Conservation (phyloP, 2,888 invertebrate species). For the Stenichneumon culpator region DNA sequence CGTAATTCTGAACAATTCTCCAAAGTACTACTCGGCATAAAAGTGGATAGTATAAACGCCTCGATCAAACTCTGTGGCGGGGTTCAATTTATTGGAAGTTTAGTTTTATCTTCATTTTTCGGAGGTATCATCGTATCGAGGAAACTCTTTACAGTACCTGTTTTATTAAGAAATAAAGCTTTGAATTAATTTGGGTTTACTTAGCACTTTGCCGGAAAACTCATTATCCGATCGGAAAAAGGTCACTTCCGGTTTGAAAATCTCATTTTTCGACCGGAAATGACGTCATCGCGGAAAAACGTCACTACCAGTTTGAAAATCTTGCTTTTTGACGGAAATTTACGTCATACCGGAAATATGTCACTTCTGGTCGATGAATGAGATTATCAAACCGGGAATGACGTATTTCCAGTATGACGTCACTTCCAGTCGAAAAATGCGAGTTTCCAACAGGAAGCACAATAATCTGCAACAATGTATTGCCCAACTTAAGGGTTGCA, state of each 20-base stretch:
- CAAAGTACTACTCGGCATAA: conserved; percentile 19
- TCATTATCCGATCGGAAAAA: too few relatives aligned
- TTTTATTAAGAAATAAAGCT: neutral
- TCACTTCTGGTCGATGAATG: too few relatives aligned
- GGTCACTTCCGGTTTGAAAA: neutral
- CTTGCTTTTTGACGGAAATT: neutral
- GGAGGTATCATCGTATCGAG: neutral
- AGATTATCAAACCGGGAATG: neutral
- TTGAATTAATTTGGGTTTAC: neutral
- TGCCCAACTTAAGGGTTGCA: neutral
- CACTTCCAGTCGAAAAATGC: neutral
- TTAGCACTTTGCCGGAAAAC: too few relatives aligned
- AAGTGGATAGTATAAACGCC: conserved; percentile 19
- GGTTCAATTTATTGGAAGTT: conserved; percentile 19
- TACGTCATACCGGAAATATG: neutral
- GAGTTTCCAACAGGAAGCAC: neutral
- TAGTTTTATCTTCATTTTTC: neutral
- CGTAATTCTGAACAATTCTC: conserved; percentile 33
- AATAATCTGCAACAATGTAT: neutral
- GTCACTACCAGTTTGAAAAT: neutral
- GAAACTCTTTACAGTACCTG: neutral
- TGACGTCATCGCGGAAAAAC: neutral
- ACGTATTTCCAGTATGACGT: neutral
- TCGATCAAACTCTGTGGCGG: neutral
- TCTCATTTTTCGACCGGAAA: neutral